Conservation (phyloP, 2,888 invertebrate species). For the Allacma fusca region DNA sequence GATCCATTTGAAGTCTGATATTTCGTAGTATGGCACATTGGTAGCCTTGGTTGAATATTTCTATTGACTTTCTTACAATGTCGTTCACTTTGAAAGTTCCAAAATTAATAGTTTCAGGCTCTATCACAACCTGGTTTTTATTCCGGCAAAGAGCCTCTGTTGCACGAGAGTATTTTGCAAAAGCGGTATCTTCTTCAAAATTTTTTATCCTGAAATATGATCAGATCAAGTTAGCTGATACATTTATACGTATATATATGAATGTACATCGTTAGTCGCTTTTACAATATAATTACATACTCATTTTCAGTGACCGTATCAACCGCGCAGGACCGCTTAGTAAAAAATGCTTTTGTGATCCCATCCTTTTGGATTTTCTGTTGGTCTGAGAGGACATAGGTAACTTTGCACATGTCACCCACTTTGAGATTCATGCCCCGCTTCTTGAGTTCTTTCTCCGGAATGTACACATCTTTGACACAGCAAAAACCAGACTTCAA, state of each 20-base stretch:
- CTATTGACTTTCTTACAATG: neutral
- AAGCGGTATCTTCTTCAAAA: neutral
- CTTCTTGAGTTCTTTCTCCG: neutral
- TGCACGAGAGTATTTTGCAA: neutral
- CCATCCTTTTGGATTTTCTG: neutral
- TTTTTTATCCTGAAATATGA: neutral
- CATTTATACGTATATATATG: neutral
- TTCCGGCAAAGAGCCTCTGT: neutral
- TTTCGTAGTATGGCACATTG: neutral
- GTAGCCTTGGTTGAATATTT: neutral
- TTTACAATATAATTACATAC: neutral
- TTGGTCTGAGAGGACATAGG: slow-evolving; percentile 6
- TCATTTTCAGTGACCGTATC: slow-evolving; percentile 10
- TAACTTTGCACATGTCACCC: neutral
- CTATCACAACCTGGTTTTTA: neutral
- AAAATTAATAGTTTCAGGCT: neutral
- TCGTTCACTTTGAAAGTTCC: neutral
- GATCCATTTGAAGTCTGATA: neutral
- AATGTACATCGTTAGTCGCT: neutral
- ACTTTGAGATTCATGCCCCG: slow-evolving; percentile 3
- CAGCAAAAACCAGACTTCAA: neutral
- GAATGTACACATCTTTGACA: slow-evolving; percentile 1
- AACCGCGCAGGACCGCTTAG: neutral
- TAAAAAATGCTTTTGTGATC: neutral
- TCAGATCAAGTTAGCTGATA: neutral